Evolutionary conservation across 2,113 vertebrate species (phyloP).

Genomic region (Psittacula cyanocephala): DNA sequence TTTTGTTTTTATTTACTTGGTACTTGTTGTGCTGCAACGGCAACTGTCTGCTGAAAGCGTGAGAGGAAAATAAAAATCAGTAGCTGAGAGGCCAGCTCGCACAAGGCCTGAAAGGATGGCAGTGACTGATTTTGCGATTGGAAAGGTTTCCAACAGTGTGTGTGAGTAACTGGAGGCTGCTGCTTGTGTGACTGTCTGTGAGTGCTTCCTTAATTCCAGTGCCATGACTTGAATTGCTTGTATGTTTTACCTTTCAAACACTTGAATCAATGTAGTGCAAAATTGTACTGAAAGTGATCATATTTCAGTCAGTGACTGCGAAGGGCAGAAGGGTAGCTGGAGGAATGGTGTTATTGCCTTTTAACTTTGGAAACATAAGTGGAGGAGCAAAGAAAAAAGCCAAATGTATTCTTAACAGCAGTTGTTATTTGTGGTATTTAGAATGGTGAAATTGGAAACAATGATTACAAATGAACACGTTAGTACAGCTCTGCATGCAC

Average conservation of each 20-base stretch:
- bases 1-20: too few relatives aligned
- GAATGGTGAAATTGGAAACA: not conserved
- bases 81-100: not conserved
- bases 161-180: not conserved
- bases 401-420: not conserved
- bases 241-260: not conserved
- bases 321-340: not conserved
- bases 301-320: not conserved
- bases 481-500: not conserved
- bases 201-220: not conserved
- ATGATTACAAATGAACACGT: not conserved
- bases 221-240: not conserved
- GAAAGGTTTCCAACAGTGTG: not conserved
- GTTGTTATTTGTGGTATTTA: fast-evolving
- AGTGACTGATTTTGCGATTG: not conserved
- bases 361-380: not conserved
- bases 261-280: not conserved
- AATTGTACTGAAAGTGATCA: not conserved
- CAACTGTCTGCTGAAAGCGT: not conserved
- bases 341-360: not conserved
- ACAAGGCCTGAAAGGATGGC: not conserved
- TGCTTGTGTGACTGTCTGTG: not conserved
- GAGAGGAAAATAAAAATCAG: not conserved
- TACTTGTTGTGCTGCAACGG: not conserved
- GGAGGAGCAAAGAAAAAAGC: not conserved